Conservation (phyloP, 2,888 invertebrate genomes). For the Cataglyphis cursor region DNA sequence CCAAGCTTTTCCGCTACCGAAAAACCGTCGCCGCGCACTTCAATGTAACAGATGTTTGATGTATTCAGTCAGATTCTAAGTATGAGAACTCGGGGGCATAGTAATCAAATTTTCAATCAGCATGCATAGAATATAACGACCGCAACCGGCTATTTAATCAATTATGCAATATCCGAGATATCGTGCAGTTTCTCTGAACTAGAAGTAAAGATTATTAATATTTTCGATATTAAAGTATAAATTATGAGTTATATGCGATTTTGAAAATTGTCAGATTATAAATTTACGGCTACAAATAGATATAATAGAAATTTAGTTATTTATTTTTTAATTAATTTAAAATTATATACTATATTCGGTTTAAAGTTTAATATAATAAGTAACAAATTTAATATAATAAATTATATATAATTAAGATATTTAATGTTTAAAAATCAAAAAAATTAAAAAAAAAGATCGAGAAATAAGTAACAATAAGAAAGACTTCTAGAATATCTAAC, state of each 20-base stretch:
- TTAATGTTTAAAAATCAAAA: background rate
- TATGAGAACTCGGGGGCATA: slow-evolving; percentile 10
- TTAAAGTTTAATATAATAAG: background rate
- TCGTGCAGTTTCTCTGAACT: background rate
- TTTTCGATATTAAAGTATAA: background rate
- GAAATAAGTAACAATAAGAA: background rate
- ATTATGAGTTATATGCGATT: background rate
- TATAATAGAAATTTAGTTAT: background rate
- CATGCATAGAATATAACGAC: slow-evolving; percentile 13
- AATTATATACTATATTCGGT: background rate
- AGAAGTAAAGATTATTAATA: background rate
- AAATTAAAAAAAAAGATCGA: background rate
- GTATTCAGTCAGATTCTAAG: background rate
- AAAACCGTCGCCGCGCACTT: background rate
- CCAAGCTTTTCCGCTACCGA: background rate
- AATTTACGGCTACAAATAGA: background rate
- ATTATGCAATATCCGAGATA: slow-evolving; percentile 32
- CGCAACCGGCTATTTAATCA: slow-evolving; percentile 31
- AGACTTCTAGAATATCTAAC: slow-evolving; percentile 2
- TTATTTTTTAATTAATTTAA: background rate
- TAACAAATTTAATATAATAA: no score
- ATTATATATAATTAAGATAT: no score
- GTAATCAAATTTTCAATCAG: slow-evolving; percentile 23
- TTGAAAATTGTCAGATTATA: background rate
- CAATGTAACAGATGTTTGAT: slow-evolving; percentile 14